A percentile compares a stretch with the other conserved stretches of the same genome.
These are phyloP conservation scores for Sisyra terminalis DNA, from an alignment of 2,888 invertebrate species.

Conservation along the genomic window DNA sequence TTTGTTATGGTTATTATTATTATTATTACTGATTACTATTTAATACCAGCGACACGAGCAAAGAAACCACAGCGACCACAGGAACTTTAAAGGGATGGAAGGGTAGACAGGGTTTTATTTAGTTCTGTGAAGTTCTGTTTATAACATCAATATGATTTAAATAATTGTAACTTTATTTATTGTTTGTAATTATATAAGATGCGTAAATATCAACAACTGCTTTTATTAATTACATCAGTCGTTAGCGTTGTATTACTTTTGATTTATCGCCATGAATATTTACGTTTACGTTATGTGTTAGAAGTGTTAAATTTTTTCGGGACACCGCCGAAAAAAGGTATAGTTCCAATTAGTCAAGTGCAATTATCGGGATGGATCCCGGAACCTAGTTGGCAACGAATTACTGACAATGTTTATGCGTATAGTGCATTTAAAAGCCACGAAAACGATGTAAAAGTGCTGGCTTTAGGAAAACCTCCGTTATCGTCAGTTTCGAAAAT, in stretches of 20 bases:
- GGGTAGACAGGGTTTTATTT: no score
- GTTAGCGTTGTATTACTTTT: constrained; percentile 58
- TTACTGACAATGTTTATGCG: constrained; percentile 41
- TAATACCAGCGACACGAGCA: no score
- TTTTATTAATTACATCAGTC: constrained; percentile 50
- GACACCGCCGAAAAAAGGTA: constrained; percentile 37
- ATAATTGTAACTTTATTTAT: no score
- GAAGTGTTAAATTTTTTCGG: constrained; percentile 80
- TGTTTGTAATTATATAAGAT: constrained; percentile 36
- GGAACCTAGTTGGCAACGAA: constrained; percentile 48
- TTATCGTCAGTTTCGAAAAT: constrained; percentile 33
- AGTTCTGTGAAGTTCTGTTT: no score
- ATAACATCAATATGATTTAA: no score
- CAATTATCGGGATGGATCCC: constrained; percentile 42
- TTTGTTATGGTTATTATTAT: no score
- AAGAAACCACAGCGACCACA: no score
- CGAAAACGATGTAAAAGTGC: constrained; percentile 35
- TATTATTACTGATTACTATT: no score
- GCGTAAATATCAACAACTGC: constrained; percentile 72
- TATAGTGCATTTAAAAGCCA: constrained; percentile 49
- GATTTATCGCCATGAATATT: constrained; percentile 75
- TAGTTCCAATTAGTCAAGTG: constrained; percentile 28
- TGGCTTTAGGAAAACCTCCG: constrained; percentile 43
- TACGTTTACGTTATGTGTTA: constrained; percentile 63
- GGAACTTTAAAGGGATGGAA: no score